Evolutionary conservation across 2,888 invertebrate species (phyloP).

Genomic region (Biston betularia): DNA sequence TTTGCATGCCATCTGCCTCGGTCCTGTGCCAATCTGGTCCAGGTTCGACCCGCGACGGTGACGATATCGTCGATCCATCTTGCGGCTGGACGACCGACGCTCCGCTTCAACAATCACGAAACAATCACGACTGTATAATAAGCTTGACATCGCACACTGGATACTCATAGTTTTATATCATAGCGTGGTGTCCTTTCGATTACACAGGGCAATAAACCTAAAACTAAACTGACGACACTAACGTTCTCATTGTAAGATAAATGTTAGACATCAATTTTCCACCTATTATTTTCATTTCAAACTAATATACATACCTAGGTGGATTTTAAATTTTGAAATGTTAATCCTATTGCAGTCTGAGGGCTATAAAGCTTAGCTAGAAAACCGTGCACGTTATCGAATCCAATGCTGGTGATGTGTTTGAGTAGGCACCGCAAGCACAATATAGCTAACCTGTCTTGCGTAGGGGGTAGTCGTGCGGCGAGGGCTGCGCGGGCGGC

Average conservation of each 20-base stretch:
- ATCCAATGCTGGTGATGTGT: not conserved
- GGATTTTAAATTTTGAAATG: too few relatives aligned
- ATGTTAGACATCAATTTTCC: not conserved
- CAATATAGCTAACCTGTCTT: constrained; percentile 93
- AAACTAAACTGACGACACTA: not conserved
- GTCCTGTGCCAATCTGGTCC: too few relatives aligned
- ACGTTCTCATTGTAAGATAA: not conserved
- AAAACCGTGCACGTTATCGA: not conserved
- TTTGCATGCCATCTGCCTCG: too few relatives aligned
- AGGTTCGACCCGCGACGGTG: too few relatives aligned
- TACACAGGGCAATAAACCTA: not conserved
- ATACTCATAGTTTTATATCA: not conserved
- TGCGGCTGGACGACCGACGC: too few relatives aligned
- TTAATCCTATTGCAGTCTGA: too few relatives aligned
- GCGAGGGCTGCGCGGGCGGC: constrained; percentile 68
- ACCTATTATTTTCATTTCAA: not conserved
- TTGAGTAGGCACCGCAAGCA: not conserved
- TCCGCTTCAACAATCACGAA: too few relatives aligned
- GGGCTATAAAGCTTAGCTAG: not conserved
- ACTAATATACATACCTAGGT: too few relatives aligned
- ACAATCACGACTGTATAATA: too few relatives aligned
- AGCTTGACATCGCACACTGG: not conserved
- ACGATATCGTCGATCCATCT: too few relatives aligned
- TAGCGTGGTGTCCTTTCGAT: not conserved
- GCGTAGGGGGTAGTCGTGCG: constrained; percentile 94